Base-by-base conservation (phyloP, 2,888 invertebrate species). In the Deladenus siricidicola region DNA sequence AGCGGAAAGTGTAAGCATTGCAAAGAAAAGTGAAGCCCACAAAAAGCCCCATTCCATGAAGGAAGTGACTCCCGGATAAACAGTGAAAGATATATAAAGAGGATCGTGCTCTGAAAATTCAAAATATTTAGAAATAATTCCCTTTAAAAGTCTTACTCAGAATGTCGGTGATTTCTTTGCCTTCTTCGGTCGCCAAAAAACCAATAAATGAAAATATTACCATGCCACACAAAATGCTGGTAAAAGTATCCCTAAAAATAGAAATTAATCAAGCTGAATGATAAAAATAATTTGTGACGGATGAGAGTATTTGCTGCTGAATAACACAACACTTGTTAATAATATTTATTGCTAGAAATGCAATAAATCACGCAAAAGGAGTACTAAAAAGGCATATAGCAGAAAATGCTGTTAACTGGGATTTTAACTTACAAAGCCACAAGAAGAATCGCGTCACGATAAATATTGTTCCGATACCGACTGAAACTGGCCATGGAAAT, bases 171-270 rank as follows among this genome's bases (percentile, higher is more conserved):
- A 75, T 60, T 39, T 66, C 61, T 26, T 66, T 65, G 34, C 63
- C 65, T 29, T 70, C 68, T 21, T 59, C 61, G 6, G 66, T 65
- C 3, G 74, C 69, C 47, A 76, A 64, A 49, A 77, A 71, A 3
- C 76, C 76, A 49, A 75, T 66, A 55, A 75, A 73, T 4, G 72
- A 72, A 60, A 76, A 76, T 21, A 76, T 75, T 34, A 76, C 74
- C 69, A 73, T 67, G 6, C 70, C 76, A 39, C 74, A 72, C 6
- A 77, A 69, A 10, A 71, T 62, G 23, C 74, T 75, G 1, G 76
- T 74, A 4, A 74, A 24, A 0, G 72, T 71, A 51, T 72, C 70
- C 43, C 73, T 74, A 29, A 45, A 70, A 60, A 1, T 10, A 23
- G 21, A 4, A 14, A 26, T 28, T 44, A 0, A 0, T 8, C 24